A percentile compares a stretch with the other conserved stretches of the same genome.
Evolutionary conservation across 2,797 vertebrate genomes (phyloP).

Genomic region (Manis pentadactyla): DNA sequence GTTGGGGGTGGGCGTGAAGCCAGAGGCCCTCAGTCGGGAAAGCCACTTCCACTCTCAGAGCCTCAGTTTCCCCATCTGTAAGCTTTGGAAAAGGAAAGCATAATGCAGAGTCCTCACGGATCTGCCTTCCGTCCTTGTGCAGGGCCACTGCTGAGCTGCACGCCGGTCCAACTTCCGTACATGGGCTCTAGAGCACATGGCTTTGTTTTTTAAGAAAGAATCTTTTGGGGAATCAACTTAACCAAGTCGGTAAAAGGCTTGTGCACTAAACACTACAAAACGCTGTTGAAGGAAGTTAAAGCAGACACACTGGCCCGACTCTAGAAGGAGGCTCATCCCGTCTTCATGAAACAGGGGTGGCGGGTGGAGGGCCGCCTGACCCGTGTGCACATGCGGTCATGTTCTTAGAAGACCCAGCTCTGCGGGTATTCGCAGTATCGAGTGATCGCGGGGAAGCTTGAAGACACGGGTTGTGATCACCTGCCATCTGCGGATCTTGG

Average conservation of each 20-base stretch:
- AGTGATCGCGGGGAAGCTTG: neutral
- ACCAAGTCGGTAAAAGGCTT: neutral
- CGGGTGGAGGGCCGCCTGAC: neutral
- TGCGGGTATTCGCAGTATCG: neutral
- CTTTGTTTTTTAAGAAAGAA: neutral
- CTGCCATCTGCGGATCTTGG: neutral
- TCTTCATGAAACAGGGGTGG: neutral
- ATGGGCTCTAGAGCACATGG: neutral
- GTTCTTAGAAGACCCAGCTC: neutral
- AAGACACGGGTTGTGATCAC: neutral
- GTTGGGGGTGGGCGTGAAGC: neutral
- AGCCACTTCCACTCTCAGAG: neutral
- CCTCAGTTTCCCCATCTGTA: neutral
- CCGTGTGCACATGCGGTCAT: accelerated
- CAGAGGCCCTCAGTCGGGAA: neutral
- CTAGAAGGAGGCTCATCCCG: neutral
- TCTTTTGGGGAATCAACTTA: neutral
- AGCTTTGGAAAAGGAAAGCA: neutral
- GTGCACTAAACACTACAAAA: neutral
- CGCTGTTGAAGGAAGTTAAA: neutral
- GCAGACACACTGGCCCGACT: neutral
- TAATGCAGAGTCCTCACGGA: neutral
- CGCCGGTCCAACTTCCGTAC: too few species aligned
- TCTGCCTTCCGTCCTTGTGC: accelerated
- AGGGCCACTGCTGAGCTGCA: too few species aligned